Evolutionary conservation across 2,113 vertebrate genomes (phyloP), one percentile per base, ranked within the genome.

Genomic region (Copsychus sechellarum): DNA sequence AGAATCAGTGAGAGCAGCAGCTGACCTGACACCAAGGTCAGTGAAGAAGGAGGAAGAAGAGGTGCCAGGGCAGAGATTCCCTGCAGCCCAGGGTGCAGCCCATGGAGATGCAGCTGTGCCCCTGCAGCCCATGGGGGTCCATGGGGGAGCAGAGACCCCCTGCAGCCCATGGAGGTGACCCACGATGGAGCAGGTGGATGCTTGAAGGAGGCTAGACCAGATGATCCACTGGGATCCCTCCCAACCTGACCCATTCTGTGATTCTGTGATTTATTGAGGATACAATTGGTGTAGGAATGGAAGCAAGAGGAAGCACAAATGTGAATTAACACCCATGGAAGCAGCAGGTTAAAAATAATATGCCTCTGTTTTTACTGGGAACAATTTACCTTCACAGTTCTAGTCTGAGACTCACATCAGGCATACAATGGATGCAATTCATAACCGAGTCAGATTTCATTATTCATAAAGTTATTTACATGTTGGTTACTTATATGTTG

Each of bases 151-250:
- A 29, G 33, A 25, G 23, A 54, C 7, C 15, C 56, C 6, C 16
- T 48, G 24, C 22, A 47, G 29, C 57, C 48, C 7, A 6, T 24
- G 20, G 34, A 42, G 31, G 16, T 42, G 57, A 48, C n/a, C 48
- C 48, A 40, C 0, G 0, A 3, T 28, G 24, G 56, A 11, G 29
- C 40, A 54, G 13, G 11, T 9, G 20, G 29, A 4, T 40, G 13
- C 29, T 10, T 40, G 24, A 29, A 40, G 56, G 24, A 65, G 21
- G 6, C 1, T 36, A 36, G 51, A 43, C 26, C 25, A 33, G 36
- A 8, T 42, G 34, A 64, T 21, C 25, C 21, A 7, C 31, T 22
- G 18, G 33, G 42, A 28, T 73, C 24, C 10, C 53, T 66, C 29
- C 12, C 33, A 88, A 1, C 10, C 28, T 45, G 23, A 29, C 8